phyloP scores from a whole-genome alignment of 2,888 invertebrate genomes.

The Perdita meconis region DNA sequence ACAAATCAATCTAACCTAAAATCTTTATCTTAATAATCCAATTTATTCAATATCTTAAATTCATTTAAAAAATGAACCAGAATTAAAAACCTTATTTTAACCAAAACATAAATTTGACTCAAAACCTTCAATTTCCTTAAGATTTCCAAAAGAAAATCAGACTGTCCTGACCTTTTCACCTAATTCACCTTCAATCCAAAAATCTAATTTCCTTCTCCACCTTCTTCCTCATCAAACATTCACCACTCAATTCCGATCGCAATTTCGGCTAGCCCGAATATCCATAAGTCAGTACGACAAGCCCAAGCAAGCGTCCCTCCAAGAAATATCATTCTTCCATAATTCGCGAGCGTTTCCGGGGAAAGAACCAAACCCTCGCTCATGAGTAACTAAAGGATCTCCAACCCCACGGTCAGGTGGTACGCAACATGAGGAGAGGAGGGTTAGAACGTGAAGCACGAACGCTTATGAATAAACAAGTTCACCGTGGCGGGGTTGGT shows the following conservation, averaged over 20 bases:
- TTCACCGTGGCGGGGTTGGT: background rate
- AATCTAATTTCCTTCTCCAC: background rate
- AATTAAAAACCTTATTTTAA: too few relatives aligned
- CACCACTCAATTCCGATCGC: constrained; percentile 52
- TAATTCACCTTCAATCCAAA: background rate
- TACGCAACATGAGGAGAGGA: constrained; percentile 14
- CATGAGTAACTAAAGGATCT: constrained; percentile 38
- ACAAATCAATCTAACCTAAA: too few relatives aligned
- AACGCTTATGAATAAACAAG: constrained; percentile 46
- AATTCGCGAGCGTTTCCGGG: constrained; percentile 18
- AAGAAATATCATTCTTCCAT: constrained; percentile 22
- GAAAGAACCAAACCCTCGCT: background rate
- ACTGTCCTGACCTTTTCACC: background rate
- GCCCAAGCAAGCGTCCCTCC: constrained; percentile 2
- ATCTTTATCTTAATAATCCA: too few relatives aligned
- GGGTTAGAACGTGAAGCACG: constrained; percentile 16
- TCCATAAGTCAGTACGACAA: constrained; percentile 19
- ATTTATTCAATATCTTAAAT: too few relatives aligned
- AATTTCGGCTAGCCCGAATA: constrained; percentile 33
- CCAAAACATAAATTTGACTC: too few relatives aligned
- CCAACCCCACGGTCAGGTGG: background rate
- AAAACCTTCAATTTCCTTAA: too few relatives aligned
- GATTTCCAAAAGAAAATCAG: too few relatives aligned
- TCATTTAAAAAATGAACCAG: too few relatives aligned
- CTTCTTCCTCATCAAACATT: constrained; percentile 43